phyloP scores from a whole-genome alignment of 2,797 vertebrate genomes.

The Labroides dimidiatus region DNA sequence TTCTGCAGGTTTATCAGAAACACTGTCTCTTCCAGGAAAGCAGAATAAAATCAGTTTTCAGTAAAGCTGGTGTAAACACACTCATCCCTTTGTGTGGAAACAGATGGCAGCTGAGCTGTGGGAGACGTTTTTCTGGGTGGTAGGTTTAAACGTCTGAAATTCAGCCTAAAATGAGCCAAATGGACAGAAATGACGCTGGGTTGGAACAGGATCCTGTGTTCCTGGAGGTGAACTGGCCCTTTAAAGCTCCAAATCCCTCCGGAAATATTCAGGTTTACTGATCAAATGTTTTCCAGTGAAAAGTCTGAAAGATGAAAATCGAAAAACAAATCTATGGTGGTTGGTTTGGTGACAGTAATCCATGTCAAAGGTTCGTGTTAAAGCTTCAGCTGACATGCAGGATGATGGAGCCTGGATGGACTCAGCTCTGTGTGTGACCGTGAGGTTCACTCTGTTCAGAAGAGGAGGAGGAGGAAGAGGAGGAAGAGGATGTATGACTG shows the following conservation, averaged over 20 bases:
- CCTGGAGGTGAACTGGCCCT: constrained; percentile 4
- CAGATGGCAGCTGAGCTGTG: not conserved
- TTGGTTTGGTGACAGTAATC: constrained; percentile 5
- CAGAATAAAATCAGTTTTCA: not conserved
- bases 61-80: constrained; percentile 2
- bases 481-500: constrained; percentile 46
- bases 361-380: constrained; percentile 26
- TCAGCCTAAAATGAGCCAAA: constrained; percentile 6
- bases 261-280: not conserved
- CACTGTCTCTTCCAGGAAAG: not conserved
- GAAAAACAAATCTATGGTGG: constrained; percentile 6
- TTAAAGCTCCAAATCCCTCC: constrained; percentile 1
- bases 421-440: constrained; percentile 49
- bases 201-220: not conserved
- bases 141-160: constrained; percentile 16
- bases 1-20: not conserved
- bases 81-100: constrained; percentile 3
- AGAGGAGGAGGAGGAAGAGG: constrained; percentile 4
- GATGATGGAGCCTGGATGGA: constrained; percentile 26
- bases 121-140: not conserved
- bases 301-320: constrained; percentile 6
- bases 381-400: constrained; percentile 8
- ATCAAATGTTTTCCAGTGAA: not conserved
- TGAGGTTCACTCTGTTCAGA: too few relatives aligned
- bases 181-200: not conserved